Conservation (phyloP, 53 echinoderm and acorn worm genomes). For the Apostichopus leukothele region DNA sequence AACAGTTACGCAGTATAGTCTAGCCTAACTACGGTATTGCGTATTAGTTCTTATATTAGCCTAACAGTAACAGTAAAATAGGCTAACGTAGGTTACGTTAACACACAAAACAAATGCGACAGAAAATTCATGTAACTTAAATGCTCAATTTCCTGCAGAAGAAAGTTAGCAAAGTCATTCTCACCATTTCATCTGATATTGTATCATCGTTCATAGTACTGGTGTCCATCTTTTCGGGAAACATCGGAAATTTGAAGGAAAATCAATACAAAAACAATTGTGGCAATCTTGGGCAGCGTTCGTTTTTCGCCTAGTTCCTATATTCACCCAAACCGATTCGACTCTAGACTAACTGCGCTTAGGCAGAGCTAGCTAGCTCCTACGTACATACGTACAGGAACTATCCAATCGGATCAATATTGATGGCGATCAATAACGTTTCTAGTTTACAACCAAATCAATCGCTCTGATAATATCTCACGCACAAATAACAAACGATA, state of each 20-base stretch:
- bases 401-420: conserved; percentile 24
- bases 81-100: no score
- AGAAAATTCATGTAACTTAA: background rate
- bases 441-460: background rate
- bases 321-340: background rate
- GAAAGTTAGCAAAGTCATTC: background rate
- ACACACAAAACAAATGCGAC: background rate
- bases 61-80: no score
- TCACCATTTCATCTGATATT: conserved; percentile 92
- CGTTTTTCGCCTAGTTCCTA: background rate
- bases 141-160: background rate
- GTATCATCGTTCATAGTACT: conserved; percentile 94
- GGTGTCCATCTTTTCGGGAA: conserved; percentile 78
- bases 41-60: no score
- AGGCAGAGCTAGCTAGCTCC: background rate
- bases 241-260: conserved; percentile 23
- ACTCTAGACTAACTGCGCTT: background rate
- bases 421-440: conserved; percentile 16
- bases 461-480: background rate
- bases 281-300: conserved; percentile 45
- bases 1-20: no score
- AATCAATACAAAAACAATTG: conserved; percentile 24
- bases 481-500: no score
- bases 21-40: no score
- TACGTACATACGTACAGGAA: conserved; percentile 1